These are phyloP conservation scores for Brachyptera risi DNA, from an alignment of 2,888 invertebrate species.

Conservation along the genomic window DNA sequence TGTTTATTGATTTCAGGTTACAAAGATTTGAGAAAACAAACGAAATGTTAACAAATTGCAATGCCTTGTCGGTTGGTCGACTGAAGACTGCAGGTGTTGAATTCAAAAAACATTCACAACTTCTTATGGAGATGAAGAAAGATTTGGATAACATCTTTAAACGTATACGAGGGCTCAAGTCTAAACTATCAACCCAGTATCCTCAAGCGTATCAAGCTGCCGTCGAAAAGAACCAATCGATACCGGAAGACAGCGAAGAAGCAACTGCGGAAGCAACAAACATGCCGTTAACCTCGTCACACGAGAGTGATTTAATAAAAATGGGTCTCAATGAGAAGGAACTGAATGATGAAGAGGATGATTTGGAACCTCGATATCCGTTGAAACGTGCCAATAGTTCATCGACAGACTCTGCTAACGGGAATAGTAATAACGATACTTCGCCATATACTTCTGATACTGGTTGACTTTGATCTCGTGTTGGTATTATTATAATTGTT, in stretches of 20 bases:
- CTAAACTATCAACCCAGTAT: slow-evolving; percentile 57
- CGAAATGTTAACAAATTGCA: slow-evolving; percentile 97
- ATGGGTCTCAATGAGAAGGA: slow-evolving; percentile 36
- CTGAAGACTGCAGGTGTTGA: slow-evolving; percentile 81
- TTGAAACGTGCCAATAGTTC: slow-evolving; percentile 42
- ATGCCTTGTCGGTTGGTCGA: slow-evolving; percentile 84
- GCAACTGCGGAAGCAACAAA: slow-evolving; percentile 34
- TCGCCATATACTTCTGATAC: slow-evolving; percentile 62
- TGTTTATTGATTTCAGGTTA: slow-evolving; percentile 57
- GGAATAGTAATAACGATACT: slow-evolving; percentile 56
- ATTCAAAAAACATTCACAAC: slow-evolving; percentile 84
- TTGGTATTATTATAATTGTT: no score
- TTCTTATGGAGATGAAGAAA: slow-evolving; percentile 86
- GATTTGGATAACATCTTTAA: slow-evolving; percentile 93
- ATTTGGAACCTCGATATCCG: slow-evolving; percentile 32
- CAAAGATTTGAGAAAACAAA: slow-evolving; percentile 98
- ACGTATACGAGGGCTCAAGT: slow-evolving; percentile 79
- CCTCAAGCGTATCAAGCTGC: slow-evolving; percentile 50
- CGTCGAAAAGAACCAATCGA: background rate
- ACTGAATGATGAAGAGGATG: slow-evolving; percentile 36
- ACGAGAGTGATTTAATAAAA: slow-evolving; percentile 13
- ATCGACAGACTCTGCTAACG: slow-evolving; percentile 55
- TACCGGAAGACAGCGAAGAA: slow-evolving; percentile 44
- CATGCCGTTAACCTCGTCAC: background rate
- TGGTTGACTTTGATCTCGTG: slow-evolving; percentile 39